Conservation (phyloP, 35 echinoderm and acorn worm species). For the Stichopus chloronotus region DNA sequence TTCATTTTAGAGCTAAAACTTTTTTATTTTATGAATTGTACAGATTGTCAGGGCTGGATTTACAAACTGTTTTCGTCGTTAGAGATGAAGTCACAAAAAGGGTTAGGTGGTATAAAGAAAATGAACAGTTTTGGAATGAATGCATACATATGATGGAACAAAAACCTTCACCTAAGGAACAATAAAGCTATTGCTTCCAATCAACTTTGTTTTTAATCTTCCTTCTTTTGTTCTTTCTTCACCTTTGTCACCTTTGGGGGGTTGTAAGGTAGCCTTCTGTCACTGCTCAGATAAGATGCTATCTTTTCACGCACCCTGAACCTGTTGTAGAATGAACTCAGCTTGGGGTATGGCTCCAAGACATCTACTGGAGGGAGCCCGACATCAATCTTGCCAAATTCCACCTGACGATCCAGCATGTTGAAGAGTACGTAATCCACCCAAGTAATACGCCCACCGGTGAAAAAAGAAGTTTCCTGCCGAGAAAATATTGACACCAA, state of each 20-base stretch:
- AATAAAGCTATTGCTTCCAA: background rate
- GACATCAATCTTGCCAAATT: constrained; percentile 75
- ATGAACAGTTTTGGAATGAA: background rate
- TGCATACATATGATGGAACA: background rate
- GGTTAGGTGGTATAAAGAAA: too few relatives aligned
- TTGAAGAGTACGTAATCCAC: constrained; percentile 93
- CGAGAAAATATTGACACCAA: constrained; percentile 2
- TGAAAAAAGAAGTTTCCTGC: constrained; percentile 85
- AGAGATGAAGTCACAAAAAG: too few relatives aligned
- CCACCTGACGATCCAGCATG: constrained; percentile 76
- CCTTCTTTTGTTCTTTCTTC: background rate
- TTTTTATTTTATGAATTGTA: too few relatives aligned
- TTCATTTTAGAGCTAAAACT: too few relatives aligned
- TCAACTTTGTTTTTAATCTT: background rate
- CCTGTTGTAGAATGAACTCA: constrained; percentile 87
- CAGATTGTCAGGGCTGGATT: too few relatives aligned
- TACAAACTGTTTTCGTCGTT: too few relatives aligned
- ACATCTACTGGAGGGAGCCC: constrained; percentile 74
- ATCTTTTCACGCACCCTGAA: constrained; percentile 68
- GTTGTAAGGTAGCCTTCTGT: constrained; percentile 65
- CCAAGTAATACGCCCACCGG: constrained; percentile 79
- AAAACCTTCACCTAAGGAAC: background rate
- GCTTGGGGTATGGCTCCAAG: constrained; percentile 75
- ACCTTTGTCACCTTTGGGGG: constrained; percentile 51
- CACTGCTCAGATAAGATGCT: constrained; percentile 72